Percentiles rank a stretch among this genome's conserved stretches.
Evolutionary conservation across 2,113 vertebrate species (phyloP).

Genomic region (Mola mola): DNA sequence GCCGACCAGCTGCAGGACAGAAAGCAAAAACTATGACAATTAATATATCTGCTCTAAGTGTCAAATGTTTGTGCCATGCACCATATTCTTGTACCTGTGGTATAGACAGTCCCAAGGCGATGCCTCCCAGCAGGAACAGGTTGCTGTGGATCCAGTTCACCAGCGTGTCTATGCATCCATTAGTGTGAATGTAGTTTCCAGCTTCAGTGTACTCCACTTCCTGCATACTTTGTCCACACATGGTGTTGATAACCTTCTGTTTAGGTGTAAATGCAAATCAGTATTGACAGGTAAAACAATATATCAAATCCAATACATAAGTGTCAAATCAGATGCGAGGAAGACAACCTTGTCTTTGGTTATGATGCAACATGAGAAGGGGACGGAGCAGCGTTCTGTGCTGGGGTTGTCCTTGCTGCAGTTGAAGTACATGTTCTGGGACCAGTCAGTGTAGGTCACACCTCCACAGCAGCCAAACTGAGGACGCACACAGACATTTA

Average conservation of each 20-base stretch:
- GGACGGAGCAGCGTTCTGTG: slow-evolving; percentile 90
- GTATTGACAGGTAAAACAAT: neutral
- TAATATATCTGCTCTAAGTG: too few species aligned
- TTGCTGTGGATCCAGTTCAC: slow-evolving; percentile 95
- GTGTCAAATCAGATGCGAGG: neutral
- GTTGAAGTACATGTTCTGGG: slow-evolving; percentile 91
- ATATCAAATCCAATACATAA: neutral
- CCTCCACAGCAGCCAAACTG: slow-evolving; percentile 93
- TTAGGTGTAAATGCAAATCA: neutral
- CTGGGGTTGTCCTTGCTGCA: slow-evolving; percentile 86
- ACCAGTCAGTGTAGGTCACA: slow-evolving; percentile 88
- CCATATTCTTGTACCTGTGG: slow-evolving; percentile 84
- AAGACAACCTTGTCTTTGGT: slow-evolving; percentile 75
- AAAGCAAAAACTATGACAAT: neutral
- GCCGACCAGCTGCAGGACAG: slow-evolving; percentile 86
- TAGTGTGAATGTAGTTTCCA: slow-evolving; percentile 84
- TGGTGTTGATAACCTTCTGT: slow-evolving; percentile 91
- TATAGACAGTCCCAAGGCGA: slow-evolving; percentile 89
- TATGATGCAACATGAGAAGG: slow-evolving; percentile 88
- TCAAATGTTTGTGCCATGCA: too few species aligned
- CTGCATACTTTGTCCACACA: slow-evolving; percentile 92
- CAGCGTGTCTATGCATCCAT: slow-evolving; percentile 93
- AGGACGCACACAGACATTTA: slow-evolving; percentile 1
- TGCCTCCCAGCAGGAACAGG: slow-evolving; percentile 89
- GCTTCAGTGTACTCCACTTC: slow-evolving; percentile 76